Percentiles rank a stretch among this genome's conserved stretches.
Conservation (phyloP, 2,113 vertebrate species). For the Rhinolophus sinicus region DNA sequence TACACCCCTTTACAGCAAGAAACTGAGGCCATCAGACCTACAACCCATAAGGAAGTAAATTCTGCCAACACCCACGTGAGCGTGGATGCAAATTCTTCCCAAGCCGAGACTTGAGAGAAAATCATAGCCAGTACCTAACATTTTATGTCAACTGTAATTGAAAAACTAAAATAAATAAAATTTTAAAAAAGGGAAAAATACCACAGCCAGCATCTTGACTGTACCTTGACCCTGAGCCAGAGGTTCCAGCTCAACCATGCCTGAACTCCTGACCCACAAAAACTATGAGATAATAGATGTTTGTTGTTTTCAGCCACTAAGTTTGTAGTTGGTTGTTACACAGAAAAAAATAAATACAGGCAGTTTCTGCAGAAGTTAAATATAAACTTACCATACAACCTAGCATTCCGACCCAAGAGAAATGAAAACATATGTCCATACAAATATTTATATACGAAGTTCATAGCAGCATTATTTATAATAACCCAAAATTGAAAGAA, state of each 20-base stretch:
- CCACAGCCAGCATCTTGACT: background rate
- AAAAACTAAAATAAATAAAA: too few species aligned
- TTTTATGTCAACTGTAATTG: too few species aligned
- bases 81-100: background rate
- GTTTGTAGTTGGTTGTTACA: background rate
- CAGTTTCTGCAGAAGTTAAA: slow-evolving; percentile 1
- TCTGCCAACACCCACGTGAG: background rate
- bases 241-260: background rate
- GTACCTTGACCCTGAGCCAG: background rate
- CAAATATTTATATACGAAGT: background rate
- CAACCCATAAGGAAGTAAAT: background rate
- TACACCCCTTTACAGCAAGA: background rate
- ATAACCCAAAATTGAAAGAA: background rate
- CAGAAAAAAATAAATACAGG: background rate
- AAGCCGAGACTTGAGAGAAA: background rate
- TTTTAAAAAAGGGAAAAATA: background rate
- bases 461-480: background rate
- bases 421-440: background rate
- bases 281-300: background rate
- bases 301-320: background rate
- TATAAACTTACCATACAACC: background rate
- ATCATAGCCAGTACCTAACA: background rate
- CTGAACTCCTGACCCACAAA: background rate
- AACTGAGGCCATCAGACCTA: background rate
- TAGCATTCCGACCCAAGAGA: background rate